phyloP scores from a whole-genome alignment of 2,113 vertebrate genomes.

The Zeus faber region DNA sequence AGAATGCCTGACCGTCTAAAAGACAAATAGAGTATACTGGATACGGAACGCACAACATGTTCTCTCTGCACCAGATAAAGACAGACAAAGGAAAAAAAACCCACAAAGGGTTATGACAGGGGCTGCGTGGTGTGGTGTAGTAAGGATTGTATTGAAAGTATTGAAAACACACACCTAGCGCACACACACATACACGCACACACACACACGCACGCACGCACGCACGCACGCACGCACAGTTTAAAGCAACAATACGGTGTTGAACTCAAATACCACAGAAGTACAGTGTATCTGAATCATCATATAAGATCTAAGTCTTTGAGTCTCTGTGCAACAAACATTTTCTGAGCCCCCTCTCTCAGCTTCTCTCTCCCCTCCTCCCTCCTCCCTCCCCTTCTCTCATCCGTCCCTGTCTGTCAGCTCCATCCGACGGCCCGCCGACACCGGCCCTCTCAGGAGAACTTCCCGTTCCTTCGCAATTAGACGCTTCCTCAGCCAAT shows the following conservation, averaged over 20 bases:
- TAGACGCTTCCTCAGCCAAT: conserved; percentile 62
- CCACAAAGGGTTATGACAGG: too few species aligned
- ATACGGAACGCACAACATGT: too few species aligned
- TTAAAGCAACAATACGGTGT: neutral
- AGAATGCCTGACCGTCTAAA: too few species aligned
- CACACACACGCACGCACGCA: neutral
- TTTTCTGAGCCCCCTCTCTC: neutral
- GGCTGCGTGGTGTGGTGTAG: too few species aligned
- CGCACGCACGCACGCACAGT: neutral
- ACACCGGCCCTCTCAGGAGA: conserved; percentile 49
- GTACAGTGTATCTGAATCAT: neutral
- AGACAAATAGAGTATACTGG: too few species aligned
- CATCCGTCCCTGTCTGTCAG: conserved; percentile 17
- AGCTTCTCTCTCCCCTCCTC: neutral
- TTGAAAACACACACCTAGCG: conserved; percentile 1
- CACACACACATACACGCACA: neutral
- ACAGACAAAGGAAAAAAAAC: too few species aligned
- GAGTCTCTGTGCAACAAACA: neutral
- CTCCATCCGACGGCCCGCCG: conserved; percentile 21
- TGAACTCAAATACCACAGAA: neutral
- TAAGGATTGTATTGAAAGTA: too few species aligned
- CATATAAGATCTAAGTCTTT: neutral
- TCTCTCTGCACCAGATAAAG: too few species aligned
- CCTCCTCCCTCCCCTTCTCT: neutral
- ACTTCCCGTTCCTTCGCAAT: conserved; percentile 57